phyloP scores from a whole-genome alignment of 2,888 invertebrate genomes.

The Argyresthia albistria region DNA sequence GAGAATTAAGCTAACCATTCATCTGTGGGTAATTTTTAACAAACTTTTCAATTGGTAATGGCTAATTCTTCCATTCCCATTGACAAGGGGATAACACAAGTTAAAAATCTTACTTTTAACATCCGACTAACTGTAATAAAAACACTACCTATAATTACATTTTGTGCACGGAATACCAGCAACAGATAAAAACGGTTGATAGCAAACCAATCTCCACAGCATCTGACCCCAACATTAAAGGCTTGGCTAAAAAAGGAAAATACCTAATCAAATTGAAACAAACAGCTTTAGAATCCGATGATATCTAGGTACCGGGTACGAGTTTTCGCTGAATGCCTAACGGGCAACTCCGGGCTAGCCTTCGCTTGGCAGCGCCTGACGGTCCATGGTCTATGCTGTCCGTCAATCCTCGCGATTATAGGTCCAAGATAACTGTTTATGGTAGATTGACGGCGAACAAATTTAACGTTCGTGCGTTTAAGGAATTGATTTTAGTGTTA shows the following conservation, averaged over 20 bases:
- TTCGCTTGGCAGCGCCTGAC: constrained; percentile 29
- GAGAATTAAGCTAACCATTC: too few species aligned
- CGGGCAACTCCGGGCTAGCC: neutral
- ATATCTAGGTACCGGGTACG: neutral
- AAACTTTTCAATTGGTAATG: too few species aligned
- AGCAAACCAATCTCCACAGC: too few species aligned
- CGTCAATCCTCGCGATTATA: constrained; percentile 48
- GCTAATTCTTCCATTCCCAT: neutral
- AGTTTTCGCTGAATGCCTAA: constrained; percentile 2
- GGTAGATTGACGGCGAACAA: constrained; percentile 31
- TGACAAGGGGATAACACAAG: neutral
- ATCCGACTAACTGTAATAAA: too few species aligned
- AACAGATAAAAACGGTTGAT: too few species aligned
- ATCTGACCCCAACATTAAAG: too few species aligned
- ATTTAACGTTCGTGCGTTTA: constrained; percentile 17
- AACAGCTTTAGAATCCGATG: neutral
- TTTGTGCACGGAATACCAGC: too few species aligned
- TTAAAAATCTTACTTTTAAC: too few species aligned
- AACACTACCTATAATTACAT: too few species aligned
- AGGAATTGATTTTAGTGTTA: neutral
- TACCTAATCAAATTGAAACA: constrained; percentile 2
- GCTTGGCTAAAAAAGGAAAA: neutral
- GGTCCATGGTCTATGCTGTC: constrained; percentile 39
- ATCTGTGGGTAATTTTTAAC: too few species aligned
- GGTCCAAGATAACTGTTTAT: constrained; percentile 33